phyloP scores from a whole-genome alignment of 2,113 vertebrate genomes.

The Pheucticus melanocephalus region DNA sequence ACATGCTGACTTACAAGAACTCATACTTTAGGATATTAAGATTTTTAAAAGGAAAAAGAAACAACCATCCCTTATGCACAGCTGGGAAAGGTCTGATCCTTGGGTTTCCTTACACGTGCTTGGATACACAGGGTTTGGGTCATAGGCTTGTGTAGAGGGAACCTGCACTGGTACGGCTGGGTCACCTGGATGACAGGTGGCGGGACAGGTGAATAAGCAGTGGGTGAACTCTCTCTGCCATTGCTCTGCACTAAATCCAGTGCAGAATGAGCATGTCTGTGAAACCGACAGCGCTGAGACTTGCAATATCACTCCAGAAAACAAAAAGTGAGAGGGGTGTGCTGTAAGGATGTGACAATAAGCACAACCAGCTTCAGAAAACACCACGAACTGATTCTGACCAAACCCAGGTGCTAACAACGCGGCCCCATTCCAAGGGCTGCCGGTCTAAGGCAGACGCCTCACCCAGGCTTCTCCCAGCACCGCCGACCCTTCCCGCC shows the following conservation, averaged over 20 bases:
- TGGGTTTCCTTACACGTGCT: accelerated
- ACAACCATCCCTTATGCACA: neutral
- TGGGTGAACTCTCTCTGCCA: neutral
- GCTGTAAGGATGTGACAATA: neutral
- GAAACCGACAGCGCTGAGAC: neutral
- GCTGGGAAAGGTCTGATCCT: neutral
- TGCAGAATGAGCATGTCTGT: accelerated
- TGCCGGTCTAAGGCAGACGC: accelerated
- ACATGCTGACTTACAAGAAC: accelerated
- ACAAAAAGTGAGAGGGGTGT: neutral
- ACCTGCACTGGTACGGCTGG: no score
- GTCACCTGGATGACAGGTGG: neutral
- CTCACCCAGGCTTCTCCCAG: no score
- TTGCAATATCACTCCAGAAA: neutral
- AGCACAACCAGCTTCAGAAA: neutral
- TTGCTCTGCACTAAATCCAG: neutral
- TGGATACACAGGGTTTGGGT: neutral
- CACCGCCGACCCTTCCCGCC: neutral
- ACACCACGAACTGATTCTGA: neutral
- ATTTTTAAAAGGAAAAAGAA: neutral
- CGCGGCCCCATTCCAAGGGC: neutral
- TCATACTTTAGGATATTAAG: neutral
- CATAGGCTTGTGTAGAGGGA: neutral
- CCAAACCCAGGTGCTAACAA: accelerated
- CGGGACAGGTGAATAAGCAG: neutral